Conservation (phyloP, 2,113 vertebrate genomes). For the Macroglossus sobrinus region DNA sequence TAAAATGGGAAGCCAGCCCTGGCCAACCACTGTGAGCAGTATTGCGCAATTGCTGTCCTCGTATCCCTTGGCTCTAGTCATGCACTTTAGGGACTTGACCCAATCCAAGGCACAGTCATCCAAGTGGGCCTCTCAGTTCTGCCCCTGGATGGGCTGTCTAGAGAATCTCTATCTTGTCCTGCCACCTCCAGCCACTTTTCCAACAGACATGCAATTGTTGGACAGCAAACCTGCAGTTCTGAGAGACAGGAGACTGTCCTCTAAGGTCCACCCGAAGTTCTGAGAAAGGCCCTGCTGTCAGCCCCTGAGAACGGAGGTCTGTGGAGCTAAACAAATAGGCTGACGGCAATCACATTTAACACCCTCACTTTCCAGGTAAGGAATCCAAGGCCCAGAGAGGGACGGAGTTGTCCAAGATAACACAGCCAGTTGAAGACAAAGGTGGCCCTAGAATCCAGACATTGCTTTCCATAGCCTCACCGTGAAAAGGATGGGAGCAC, state of each 20-base stretch:
- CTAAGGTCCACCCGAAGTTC: not conserved
- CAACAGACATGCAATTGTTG: not conserved
- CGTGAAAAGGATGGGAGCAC: not conserved
- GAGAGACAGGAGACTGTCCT: not conserved
- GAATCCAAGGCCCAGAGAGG: not conserved
- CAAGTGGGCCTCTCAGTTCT: not conserved
- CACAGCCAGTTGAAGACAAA: not conserved
- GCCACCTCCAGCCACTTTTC: not conserved
- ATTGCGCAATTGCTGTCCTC: not conserved
- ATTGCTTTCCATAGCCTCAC: not conserved
- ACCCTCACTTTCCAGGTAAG: not conserved
- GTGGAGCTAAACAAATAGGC: not conserved
- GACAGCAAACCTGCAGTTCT: not conserved
- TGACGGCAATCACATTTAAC: not conserved
- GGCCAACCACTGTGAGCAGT: not conserved
- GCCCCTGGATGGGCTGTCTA: not conserved
- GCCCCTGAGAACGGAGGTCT: not conserved
- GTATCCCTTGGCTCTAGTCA: not conserved
- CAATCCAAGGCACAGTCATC: not conserved
- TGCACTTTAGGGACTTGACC: no score
- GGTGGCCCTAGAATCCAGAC: not conserved
- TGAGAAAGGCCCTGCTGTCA: not conserved
- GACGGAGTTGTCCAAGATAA: not conserved
- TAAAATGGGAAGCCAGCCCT: slow-evolving; percentile 5
- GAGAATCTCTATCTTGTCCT: not conserved